Evolutionary conservation across 2,797 vertebrate genomes (phyloP), one percentile per base, ranked within the genome.

Genomic region (Cyclura pinguis): DNA sequence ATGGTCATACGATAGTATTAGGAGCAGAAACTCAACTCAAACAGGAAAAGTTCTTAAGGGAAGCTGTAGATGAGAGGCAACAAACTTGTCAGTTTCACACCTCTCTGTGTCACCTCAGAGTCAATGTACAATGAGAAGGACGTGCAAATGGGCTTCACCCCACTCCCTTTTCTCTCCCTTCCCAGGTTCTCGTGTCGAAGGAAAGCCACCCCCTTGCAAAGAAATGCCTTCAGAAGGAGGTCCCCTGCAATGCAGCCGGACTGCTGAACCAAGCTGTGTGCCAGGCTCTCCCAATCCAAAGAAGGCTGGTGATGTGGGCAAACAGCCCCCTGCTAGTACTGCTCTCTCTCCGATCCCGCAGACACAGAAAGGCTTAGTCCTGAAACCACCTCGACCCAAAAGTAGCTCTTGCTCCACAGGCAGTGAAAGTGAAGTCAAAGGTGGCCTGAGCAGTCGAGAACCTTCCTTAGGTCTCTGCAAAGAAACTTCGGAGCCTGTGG

Each of bases 131-230:
- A 32, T 67, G 6, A 67, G 27, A 69, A 76, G 13, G n/a, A 76
- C 18, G 73, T 38, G 14, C 38, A 3, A 2, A 16, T 7, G 16
- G n/a, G 38, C 27, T 3, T 69, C 27, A 14, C 47, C 16, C 38
- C 29, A 22, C 38, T 18, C 42, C 0, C 12, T 32, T 29, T 9
- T 0, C 0, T 4, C 1, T 14, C 8, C 1, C 0, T 29, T 47
- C 10, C 50, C 91, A 96, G 96, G 95, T 10, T 57, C 89, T 73
- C 93, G 57, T 1, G 27, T n/a, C 78, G 95, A 95, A 81, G 94
- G 89, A 82, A 94, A 2, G 76, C 2, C 0, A 1, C 38, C 47
- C 59, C 42, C 86, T 3, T 7, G 84, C 92, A 91, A 67, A 67
- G 88, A 84, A 0, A 0, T 3, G 0, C 1, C 87, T 4, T 20